Percentiles rank a stretch among this genome's conserved stretches.
These are phyloP conservation scores for Myotis yumanensis DNA, from an alignment of 2,113 vertebrate species.

Conservation along the genomic window DNA sequence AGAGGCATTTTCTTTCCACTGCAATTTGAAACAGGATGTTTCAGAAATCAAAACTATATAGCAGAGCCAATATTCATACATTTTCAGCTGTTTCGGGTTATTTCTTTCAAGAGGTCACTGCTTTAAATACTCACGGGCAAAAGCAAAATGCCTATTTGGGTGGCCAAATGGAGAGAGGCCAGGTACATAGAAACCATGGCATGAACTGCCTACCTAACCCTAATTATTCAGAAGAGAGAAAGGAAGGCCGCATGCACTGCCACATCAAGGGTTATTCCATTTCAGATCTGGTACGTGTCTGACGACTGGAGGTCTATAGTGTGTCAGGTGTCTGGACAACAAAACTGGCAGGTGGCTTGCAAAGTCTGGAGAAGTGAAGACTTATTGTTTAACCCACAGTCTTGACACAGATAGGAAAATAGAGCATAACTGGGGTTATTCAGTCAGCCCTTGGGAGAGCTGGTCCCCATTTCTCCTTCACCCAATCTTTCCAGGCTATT, in stretches of 20 bases:
- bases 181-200: not conserved
- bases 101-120: slow-evolving; percentile 21
- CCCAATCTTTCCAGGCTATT: slow-evolving; percentile 71
- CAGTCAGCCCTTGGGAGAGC: slow-evolving; percentile 49
- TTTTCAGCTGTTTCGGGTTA: slow-evolving; percentile 23
- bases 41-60: slow-evolving; percentile 29
- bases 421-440: slow-evolving; percentile 45
- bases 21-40: slow-evolving; percentile 43
- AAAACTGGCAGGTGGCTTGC: not conserved
- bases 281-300: not conserved
- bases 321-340: slow-evolving; percentile 36
- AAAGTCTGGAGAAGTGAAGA: not conserved
- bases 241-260: too few species aligned
- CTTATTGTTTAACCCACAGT: slow-evolving; percentile 55
- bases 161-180: not conserved
- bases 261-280: not conserved
- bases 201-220: not conserved
- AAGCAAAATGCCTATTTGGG: not conserved
- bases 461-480: slow-evolving; percentile 53
- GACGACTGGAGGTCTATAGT: not conserved
- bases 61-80: not conserved
- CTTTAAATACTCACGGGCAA: slow-evolving; percentile 39
- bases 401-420: slow-evolving; percentile 52
- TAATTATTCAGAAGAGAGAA: not conserved
- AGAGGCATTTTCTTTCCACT: not conserved